phyloP scores from a whole-genome alignment of 2,888 invertebrate species.

The Melinaea marsaeus region DNA sequence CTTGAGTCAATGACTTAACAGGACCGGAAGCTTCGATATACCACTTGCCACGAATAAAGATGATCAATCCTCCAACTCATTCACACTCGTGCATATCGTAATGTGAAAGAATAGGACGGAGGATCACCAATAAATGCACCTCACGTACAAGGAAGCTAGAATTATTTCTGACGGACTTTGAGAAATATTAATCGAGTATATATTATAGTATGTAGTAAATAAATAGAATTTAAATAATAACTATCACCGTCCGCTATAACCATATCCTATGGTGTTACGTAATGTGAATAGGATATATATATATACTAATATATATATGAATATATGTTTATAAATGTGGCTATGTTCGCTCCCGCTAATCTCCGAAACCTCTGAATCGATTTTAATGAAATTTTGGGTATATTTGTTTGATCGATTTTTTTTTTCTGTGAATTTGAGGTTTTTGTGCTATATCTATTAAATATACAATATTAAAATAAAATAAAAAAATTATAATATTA shows the following conservation, averaged over 20 bases:
- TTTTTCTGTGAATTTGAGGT: too few relatives aligned
- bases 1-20: slow-evolving; percentile 64
- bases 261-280: slow-evolving; percentile 31
- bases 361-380: too few relatives aligned
- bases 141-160: slow-evolving; percentile 73
- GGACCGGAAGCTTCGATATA: slow-evolving; percentile 72
- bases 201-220: slow-evolving; percentile 35
- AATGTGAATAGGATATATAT: neutral
- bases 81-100: slow-evolving; percentile 35
- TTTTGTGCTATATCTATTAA: too few relatives aligned
- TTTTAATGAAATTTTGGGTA: too few relatives aligned
- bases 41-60: slow-evolving; percentile 74
- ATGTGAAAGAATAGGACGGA: slow-evolving; percentile 42
- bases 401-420: too few relatives aligned
- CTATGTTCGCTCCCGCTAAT: too few relatives aligned
- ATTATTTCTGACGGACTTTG: slow-evolving; percentile 62
- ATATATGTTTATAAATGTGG: too few relatives aligned
- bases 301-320: too few relatives aligned
- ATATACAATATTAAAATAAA: too few relatives aligned
- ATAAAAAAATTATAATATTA: too few relatives aligned
- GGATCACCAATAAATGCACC: slow-evolving; percentile 57
- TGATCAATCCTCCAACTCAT: slow-evolving; percentile 59
- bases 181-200: slow-evolving; percentile 67
- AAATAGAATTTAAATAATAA: slow-evolving; percentile 39
- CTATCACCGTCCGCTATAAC: slow-evolving; percentile 29